These are phyloP conservation scores for Phallusia fumigata DNA, from an alignment of 23 tunicate genomes.

Conservation along the genomic window DNA sequence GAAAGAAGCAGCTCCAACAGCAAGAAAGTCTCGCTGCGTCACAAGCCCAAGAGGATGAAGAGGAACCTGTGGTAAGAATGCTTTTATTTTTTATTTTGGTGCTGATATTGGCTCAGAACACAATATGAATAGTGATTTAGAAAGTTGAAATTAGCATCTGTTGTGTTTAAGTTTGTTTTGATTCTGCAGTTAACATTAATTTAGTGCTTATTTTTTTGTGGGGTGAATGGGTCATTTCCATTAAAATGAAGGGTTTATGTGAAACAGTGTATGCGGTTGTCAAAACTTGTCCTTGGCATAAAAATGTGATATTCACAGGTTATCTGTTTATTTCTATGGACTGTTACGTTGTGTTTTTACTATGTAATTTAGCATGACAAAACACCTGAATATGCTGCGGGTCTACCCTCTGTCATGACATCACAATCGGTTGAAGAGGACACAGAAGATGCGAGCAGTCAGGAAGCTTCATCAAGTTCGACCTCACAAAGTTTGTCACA, in stretches of 20 bases:
- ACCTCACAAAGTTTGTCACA: not conserved
- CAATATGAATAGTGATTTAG: no score
- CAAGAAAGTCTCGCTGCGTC: conserved; percentile 23
- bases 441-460: conserved; percentile 11
- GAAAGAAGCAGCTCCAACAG: conserved; percentile 76
- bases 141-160: no score
- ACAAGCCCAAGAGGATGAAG: conserved; percentile 29
- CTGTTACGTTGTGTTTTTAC: no score
- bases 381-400: conserved; percentile 81
- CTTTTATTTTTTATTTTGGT: no score
- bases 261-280: not conserved
- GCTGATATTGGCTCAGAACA: no score
- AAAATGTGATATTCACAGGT: not conserved
- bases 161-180: not conserved
- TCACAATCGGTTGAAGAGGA: conserved; percentile 13
- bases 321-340: not conserved
- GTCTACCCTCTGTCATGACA: conserved; percentile 49
- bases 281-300: not conserved
- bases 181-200: not conserved
- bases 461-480: conserved; percentile 2
- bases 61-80: conserved; percentile 31
- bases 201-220: no score
- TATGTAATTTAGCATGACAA: conserved; percentile 24
- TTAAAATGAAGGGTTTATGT: not conserved
- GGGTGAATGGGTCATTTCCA: no score